Evolutionary conservation across 2,888 invertebrate species (phyloP).

Genomic region (Marasmarcha lunaedactyla): DNA sequence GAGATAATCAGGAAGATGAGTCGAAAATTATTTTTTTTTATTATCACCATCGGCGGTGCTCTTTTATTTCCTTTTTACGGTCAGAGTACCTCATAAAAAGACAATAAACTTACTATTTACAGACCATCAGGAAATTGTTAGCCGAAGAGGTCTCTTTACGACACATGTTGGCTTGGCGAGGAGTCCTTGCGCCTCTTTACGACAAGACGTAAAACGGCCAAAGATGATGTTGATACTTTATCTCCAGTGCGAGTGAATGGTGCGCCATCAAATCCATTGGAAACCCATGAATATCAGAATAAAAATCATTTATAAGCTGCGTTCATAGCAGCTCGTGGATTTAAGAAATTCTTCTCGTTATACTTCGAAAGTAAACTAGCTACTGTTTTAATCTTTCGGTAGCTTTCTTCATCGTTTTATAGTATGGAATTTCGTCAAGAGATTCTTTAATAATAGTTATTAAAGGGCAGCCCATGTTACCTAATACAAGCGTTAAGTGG

Average conservation of each 20-base stretch:
- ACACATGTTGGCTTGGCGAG: constrained; percentile 57
- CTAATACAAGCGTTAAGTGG: constrained; percentile 57
- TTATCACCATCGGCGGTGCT: constrained; percentile 72
- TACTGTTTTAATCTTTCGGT: constrained; percentile 5
- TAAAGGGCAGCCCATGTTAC: constrained; percentile 53
- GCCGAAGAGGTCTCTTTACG: constrained; percentile 70
- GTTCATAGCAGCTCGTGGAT: neutral
- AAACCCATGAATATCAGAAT: neutral
- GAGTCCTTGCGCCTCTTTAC: constrained; percentile 59
- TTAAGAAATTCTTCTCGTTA: neutral
- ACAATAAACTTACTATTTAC: constrained; percentile 73
- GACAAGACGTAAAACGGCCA: constrained; percentile 59
- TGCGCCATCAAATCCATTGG: neutral
- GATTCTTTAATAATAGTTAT: constrained; percentile 59
- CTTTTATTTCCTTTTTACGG: constrained; percentile 73
- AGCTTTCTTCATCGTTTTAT: neutral
- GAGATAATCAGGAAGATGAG: constrained; percentile 68
- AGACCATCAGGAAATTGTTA: constrained; percentile 72
- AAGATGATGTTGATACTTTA: constrained; percentile 46
- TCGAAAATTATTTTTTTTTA: constrained; percentile 70
- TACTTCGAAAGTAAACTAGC: constrained; percentile 1
- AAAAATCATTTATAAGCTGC: neutral
- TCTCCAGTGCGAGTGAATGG: constrained; percentile 35
- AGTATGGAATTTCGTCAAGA: constrained; percentile 48
- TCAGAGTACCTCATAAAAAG: constrained; percentile 72